These are phyloP conservation scores for Pempheris klunzingeri DNA, from an alignment of 2,797 vertebrate species.

Conservation along the genomic window DNA sequence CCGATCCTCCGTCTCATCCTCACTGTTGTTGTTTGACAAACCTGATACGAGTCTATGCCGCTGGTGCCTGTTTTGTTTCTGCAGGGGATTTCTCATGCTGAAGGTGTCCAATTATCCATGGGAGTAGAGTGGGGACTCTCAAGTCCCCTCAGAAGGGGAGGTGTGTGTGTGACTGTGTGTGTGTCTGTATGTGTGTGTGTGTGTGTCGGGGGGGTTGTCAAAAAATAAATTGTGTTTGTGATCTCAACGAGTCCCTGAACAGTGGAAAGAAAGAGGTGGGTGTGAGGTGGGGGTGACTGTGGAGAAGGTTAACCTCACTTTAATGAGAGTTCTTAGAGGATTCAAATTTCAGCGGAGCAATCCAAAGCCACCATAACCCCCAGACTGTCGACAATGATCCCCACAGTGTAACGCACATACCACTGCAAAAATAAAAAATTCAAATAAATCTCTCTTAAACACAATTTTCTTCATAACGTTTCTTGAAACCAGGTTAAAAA, in stretches of 20 bases:
- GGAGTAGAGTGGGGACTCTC: conserved; percentile 82
- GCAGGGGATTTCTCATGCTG: conserved; percentile 82
- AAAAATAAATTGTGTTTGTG: conserved; percentile 85
- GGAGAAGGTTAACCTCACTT: conserved; percentile 73
- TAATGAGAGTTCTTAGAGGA: conserved; percentile 74
- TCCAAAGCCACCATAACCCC: conserved; percentile 57
- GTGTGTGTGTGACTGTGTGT: conserved; percentile 45
- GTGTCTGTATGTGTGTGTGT: conserved; percentile 8
- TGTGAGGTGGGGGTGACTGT: conserved; percentile 33
- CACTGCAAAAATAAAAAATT: neutral
- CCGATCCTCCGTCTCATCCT: conserved; percentile 37
- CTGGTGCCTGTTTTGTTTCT: conserved; percentile 67
- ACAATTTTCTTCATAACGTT: neutral
- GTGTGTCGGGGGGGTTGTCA: conserved; percentile 58
- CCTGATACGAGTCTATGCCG: conserved; percentile 59
- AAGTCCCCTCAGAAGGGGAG: conserved; percentile 70
- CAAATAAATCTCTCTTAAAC: neutral
- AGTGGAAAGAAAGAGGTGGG: conserved; percentile 36
- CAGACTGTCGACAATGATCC: conserved; percentile 26
- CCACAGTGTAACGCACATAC: neutral
- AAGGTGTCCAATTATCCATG: conserved; percentile 91
- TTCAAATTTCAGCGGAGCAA: conserved; percentile 69
- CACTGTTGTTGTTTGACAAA: conserved; percentile 68
- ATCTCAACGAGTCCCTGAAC: conserved; percentile 73
- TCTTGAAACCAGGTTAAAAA: conserved; percentile 4